phyloP scores from a whole-genome alignment of 2,113 vertebrate genomes.

The Pedetes capensis region DNA sequence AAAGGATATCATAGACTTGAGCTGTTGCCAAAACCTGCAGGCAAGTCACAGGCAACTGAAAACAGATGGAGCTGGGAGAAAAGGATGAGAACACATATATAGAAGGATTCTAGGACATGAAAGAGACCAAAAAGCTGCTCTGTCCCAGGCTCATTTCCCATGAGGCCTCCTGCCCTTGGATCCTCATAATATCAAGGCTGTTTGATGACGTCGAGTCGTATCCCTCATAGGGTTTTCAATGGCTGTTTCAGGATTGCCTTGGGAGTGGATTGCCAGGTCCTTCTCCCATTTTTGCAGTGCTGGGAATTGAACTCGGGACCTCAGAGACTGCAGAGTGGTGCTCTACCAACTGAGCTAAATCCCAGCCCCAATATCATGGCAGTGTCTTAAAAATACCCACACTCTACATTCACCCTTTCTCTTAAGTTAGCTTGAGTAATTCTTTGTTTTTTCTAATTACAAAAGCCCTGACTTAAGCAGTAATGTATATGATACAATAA shows the following conservation, averaged over 20 bases:
- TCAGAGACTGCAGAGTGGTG: too few species aligned
- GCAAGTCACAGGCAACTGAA: background rate
- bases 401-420: background rate
- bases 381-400: background rate
- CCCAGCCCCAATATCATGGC: too few species aligned
- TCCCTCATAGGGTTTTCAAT: too few species aligned
- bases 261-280: too few species aligned
- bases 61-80: background rate
- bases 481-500: conserved; percentile 4
- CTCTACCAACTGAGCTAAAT: too few species aligned
- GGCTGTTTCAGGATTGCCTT: too few species aligned
- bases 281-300: too few species aligned
- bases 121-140: background rate
- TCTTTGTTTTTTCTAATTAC: conserved; percentile 5
- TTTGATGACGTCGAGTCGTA: too few species aligned
- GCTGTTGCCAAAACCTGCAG: background rate
- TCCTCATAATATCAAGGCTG: too few species aligned
- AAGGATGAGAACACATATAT: background rate
- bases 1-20: background rate
- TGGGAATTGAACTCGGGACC: too few species aligned
- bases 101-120: background rate
- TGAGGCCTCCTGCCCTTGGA: background rate
- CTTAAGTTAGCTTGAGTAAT: background rate
- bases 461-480: background rate
- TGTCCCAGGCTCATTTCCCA: background rate